Evolutionary conservation across 2,888 invertebrate species (phyloP).

Genomic region (Trachelus stipa): DNA sequence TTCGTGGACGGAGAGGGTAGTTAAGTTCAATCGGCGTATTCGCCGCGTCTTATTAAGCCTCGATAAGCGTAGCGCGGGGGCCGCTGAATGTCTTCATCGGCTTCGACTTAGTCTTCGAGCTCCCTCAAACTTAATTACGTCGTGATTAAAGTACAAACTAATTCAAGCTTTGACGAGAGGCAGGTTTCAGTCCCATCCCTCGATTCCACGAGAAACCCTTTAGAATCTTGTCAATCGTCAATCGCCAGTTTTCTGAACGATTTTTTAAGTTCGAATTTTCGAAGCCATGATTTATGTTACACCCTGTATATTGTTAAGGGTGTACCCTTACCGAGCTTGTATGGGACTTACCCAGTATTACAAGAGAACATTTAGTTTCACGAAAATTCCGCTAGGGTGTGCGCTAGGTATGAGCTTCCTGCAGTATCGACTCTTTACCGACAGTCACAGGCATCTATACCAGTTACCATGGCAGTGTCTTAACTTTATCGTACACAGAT

Average conservation of each 20-base stretch:
- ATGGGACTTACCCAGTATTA: not conserved
- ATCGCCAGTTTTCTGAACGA: not conserved
- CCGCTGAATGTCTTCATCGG: constrained; percentile 39
- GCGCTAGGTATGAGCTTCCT: not conserved
- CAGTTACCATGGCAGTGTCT: too few relatives aligned
- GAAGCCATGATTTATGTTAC: not conserved
- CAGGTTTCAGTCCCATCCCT: not conserved
- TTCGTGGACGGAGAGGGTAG: not conserved
- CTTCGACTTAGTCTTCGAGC: constrained; percentile 40
- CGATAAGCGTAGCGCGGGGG: constrained; percentile 28
- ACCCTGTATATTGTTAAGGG: not conserved
- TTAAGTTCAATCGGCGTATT: not conserved
- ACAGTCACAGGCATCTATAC: too few relatives aligned
- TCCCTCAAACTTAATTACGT: constrained; percentile 42
- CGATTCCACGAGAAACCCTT: not conserved
- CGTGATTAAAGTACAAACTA: constrained; percentile 39
- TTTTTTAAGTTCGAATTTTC: not conserved
- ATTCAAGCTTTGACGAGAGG: not conserved
- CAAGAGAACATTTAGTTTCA: not conserved
- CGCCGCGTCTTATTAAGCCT: constrained; percentile 33
- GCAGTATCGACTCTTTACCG: too few relatives aligned
- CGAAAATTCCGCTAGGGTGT: not conserved
- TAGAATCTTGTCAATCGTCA: not conserved
- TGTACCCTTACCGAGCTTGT: not conserved
- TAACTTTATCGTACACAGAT: too few relatives aligned